A percentile compares a stretch with the other conserved stretches of the same genome.
These are phyloP conservation scores for Allacma fusca DNA, from an alignment of 2,888 invertebrate species.

Conservation along the genomic window DNA sequence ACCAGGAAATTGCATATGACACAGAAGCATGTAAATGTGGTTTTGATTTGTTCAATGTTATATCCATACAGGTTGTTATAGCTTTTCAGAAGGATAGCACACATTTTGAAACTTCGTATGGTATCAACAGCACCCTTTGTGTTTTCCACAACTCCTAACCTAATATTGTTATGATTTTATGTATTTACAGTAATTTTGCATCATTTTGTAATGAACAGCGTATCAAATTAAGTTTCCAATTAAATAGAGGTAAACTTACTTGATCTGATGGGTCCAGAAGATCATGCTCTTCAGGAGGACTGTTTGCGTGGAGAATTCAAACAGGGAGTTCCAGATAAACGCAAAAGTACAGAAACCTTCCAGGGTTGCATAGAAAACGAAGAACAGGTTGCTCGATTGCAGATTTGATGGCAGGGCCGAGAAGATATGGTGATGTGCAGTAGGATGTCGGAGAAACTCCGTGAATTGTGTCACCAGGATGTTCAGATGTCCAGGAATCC, in stretches of 20 bases:
- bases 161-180: too few relatives aligned
- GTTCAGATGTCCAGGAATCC: background rate
- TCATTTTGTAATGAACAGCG: too few relatives aligned
- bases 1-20: background rate
- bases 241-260: background rate
- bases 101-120: background rate
- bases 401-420: background rate
- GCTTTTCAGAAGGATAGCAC: background rate
- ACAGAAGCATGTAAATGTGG: background rate
- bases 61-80: background rate
- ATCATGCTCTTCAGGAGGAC: background rate
- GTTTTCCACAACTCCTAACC: too few relatives aligned
- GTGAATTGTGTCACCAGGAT: background rate
- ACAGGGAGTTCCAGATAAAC: background rate
- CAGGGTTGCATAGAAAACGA: background rate
- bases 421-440: background rate
- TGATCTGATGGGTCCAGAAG: background rate
- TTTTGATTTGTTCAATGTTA: background rate
- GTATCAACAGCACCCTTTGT: too few relatives aligned
- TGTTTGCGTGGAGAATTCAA: constrained; percentile 6
- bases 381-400: background rate
- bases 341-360: background rate
- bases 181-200: too few relatives aligned
- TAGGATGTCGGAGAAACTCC: constrained; percentile 5
- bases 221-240: too few relatives aligned